Conservation (phyloP, 2,888 invertebrate genomes). For the Amiota communis region DNA sequence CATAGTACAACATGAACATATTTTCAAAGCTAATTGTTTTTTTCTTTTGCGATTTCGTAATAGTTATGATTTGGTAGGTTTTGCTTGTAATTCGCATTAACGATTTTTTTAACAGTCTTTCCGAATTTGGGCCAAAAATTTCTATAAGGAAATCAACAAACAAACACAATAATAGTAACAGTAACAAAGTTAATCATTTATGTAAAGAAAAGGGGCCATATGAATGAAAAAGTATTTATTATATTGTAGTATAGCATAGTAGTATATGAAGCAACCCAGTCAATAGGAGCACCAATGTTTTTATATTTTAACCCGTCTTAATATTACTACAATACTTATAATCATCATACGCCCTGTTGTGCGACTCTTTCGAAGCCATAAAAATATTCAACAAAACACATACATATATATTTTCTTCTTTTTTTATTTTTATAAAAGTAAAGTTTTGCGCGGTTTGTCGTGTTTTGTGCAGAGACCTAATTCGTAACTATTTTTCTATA, state of each 20-base stretch:
- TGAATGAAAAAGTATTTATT: too few species aligned
- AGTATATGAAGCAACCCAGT: not conserved
- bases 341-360: slow-evolving; percentile 14
- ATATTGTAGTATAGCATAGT: too few species aligned
- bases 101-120: too few species aligned
- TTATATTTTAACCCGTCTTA: slow-evolving; percentile 40
- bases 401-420: not conserved
- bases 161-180: slow-evolving; percentile 12
- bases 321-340: slow-evolving; percentile 10
- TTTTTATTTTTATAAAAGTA: not conserved
- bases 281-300: slow-evolving; percentile 44
- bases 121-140: slow-evolving; percentile 14
- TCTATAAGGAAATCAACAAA: not conserved
- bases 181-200: not conserved
- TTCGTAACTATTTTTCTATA: slow-evolving; percentile 17
- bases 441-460: slow-evolving; percentile 35
- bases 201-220: too few species aligned
- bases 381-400: not conserved
- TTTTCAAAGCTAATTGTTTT: too few species aligned
- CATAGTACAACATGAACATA: too few species aligned
- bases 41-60: too few species aligned
- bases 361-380: not conserved
- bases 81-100: too few species aligned
- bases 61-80: too few species aligned
- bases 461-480: slow-evolving; percentile 43